Evolutionary conservation across 1,140 invertebrate species (phyloP), one percentile per base, ranked within the genome.

Genomic region (Maconellicoccus hirsutus): DNA sequence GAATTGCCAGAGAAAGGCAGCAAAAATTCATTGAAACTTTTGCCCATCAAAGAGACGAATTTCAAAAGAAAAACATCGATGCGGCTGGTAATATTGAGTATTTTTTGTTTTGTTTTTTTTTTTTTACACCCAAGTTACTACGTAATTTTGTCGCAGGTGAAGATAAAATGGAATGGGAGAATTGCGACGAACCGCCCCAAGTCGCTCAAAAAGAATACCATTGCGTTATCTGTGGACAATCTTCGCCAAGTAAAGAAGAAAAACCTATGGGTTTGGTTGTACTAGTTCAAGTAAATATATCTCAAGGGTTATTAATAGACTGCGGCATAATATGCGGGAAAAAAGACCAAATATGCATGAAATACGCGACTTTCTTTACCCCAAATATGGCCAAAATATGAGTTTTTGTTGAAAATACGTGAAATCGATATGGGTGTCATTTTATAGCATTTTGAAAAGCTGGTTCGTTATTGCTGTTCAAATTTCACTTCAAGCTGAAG

Each of bases 141-240:
- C 4, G 4, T 10, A 14, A 25, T 71, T 73, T 22, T 74, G 74
- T 78, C 74, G 73, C 75, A 80, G 81, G 82, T 69, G 84, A 83
- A 73, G 81, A 82, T 42, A 81, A 80, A 71, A 89, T 89, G 87
- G 87, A 89, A 71, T 87, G 87, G 83, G 82, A 83, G 70, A 83
- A 85, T 33, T 84, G 85, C 52, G 86, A 86, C 52, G 81, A 83
- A 70, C 71, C 77, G 23, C 74, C 76, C 8, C 79, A 79, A 75
- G 74, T 71, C 22, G 70, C 71, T 4, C 61, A 66, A 66, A 66
- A 26, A 25, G 22, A 66, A 66, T 66, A 66, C 61, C 91, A 96
- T 79, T 98, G 96, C 83, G 93, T 95, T 69, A 98, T 98, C 76
- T 98, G 95, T 80, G 93, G 90, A 81, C 91, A 93, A 81, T 92